A percentile compares a stretch with the other conserved stretches of the same genome.
These are phyloP conservation scores for Nephrotoma guestfalica DNA, from an alignment of 2,888 invertebrate species.

Conservation along the genomic window DNA sequence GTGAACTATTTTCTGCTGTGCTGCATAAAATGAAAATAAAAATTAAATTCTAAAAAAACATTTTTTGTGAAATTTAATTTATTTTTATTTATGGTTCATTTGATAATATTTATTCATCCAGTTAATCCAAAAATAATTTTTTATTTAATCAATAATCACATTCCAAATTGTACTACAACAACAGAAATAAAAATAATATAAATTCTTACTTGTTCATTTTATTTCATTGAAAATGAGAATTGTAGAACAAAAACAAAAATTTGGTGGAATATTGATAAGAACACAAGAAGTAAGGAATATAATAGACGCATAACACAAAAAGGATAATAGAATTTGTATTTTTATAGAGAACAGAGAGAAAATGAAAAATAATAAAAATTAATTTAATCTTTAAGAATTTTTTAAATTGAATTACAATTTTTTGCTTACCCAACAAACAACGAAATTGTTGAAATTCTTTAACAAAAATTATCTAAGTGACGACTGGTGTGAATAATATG, in stretches of 20 bases:
- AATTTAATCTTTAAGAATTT: not conserved
- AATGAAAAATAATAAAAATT: not conserved
- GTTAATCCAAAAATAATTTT: not conserved
- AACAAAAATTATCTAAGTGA: not conserved
- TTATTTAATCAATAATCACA: not conserved
- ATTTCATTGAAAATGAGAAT: not conserved
- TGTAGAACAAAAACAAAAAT: not conserved
- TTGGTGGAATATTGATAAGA: not conserved
- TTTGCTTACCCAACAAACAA: not conserved
- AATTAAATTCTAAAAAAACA: not conserved
- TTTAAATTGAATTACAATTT: not conserved
- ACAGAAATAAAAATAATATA: not conserved
- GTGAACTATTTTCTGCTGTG: not conserved
- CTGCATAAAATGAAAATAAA: not conserved
- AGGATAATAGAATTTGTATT: not conserved
- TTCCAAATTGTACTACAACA: not conserved
- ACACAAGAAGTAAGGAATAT: not conserved
- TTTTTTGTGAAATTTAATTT: conserved; percentile 5
- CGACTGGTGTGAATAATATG: not conserved
- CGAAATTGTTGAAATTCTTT: not conserved
- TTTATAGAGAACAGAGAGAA: not conserved
- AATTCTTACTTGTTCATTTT: not conserved
- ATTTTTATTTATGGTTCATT: not conserved
- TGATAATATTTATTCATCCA: not conserved
- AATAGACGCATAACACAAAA: not conserved